Evolutionary conservation across 2,797 vertebrate genomes (phyloP).

Genomic region (Echeneis naucrates): DNA sequence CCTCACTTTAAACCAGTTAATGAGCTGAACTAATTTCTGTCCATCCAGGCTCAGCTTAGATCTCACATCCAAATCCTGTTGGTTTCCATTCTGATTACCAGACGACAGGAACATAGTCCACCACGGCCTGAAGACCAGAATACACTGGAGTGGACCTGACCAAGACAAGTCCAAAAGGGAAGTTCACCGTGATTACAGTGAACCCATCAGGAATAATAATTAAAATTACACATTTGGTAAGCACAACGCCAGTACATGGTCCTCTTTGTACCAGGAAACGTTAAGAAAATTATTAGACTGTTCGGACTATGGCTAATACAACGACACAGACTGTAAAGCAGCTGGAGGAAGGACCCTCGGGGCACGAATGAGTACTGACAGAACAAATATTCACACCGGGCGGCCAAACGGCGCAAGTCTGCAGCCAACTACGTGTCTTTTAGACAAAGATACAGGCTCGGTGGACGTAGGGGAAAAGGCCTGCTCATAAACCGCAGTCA

Average conservation of each 20-base stretch:
- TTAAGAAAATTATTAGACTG: slow-evolving; percentile 13
- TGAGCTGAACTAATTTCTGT: neutral
- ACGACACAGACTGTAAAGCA: slow-evolving; percentile 30
- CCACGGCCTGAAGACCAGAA: neutral
- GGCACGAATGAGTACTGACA: slow-evolving; percentile 58
- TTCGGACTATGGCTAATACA: slow-evolving; percentile 32
- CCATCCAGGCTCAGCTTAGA: neutral
- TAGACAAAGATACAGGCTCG: too few species aligned
- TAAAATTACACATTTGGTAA: too few species aligned
- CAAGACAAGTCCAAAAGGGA: neutral
- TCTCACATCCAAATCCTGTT: slow-evolving; percentile 1
- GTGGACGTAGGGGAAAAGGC: neutral
- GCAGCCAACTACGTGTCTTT: neutral
- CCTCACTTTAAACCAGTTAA: neutral
- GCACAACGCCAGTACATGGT: too few species aligned
- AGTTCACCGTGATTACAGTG: neutral
- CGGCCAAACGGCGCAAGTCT: neutral
- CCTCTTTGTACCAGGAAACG: too few species aligned
- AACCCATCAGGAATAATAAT: too few species aligned
- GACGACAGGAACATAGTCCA: neutral
- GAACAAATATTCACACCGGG: slow-evolving; percentile 5
- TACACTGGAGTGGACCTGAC: neutral
- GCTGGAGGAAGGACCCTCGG: slow-evolving; percentile 47
- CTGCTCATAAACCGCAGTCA: neutral
- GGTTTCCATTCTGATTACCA: neutral